Conservation (phyloP, 1,140 invertebrate species). For the Leptinotarsa lineolata region DNA sequence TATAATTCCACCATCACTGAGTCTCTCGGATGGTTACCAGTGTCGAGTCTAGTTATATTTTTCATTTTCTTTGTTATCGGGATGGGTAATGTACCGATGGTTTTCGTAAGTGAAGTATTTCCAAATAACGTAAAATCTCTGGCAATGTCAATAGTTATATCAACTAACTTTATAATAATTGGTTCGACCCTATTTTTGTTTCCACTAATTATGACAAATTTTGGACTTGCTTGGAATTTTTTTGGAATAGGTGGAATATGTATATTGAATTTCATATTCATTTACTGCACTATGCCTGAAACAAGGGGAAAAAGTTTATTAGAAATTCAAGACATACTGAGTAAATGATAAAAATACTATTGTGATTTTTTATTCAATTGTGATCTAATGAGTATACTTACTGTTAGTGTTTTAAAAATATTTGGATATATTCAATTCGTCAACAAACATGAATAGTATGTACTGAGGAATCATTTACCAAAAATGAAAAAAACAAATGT, state of each 20-base stretch:
- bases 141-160: slow-evolving; percentile 72
- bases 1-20: slow-evolving; percentile 35
- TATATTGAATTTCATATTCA: neutral
- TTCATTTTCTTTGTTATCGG: slow-evolving; percentile 57
- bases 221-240: slow-evolving; percentile 10
- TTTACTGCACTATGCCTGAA: slow-evolving; percentile 6
- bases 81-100: slow-evolving; percentile 82
- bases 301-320: slow-evolving; percentile 15
- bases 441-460: too few relatives aligned
- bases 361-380: too few relatives aligned
- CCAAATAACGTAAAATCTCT: slow-evolving; percentile 74
- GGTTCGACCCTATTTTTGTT: neutral
- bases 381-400: too few relatives aligned
- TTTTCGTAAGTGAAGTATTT: slow-evolving; percentile 82
- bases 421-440: too few relatives aligned
- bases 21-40: slow-evolving; percentile 47
- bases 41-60: slow-evolving; percentile 44
- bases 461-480: too few relatives aligned
- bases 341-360: neutral
- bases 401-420: too few relatives aligned
- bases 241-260: neutral
- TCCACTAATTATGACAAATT: neutral
- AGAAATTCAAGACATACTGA: slow-evolving; percentile 21
- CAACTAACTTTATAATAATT: neutral
- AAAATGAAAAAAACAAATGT: too few relatives aligned